Evolutionary conservation across 2,888 invertebrate species (phyloP), one percentile per base, ranked within the genome.

Genomic region (Melanchra persicariae): DNA sequence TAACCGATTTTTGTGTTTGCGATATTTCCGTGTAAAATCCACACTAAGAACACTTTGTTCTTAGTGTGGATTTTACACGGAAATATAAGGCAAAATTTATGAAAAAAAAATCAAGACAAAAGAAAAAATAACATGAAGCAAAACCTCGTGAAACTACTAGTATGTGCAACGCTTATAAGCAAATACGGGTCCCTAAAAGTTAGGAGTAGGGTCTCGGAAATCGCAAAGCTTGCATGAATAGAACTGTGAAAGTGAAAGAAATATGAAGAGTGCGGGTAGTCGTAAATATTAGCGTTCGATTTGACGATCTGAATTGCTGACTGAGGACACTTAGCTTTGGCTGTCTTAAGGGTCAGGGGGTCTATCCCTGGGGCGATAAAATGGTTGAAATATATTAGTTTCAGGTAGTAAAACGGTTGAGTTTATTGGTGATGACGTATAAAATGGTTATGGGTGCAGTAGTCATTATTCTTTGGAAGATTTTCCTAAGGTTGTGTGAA

Each of bases 211-310:
- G 65, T 77, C 63, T 73, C 34, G 63, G 54, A 70, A 51, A 80
- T 64, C 52, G 77, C 85, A 59, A 71, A 80, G 71, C 70, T 85
- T 74, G 83, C 85, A 58, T 74, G 64, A 77, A 84, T 68, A 80
- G 71, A 73, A 84, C 77, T 77, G 71, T 55, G 74, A 77, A 82
- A 80, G 34, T 80, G 66, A 74, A 74, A 75, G 73, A 85, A 80
- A 75, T 85, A 80, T 82, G 83, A 70, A 83, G 63, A 67, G 73
- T 82, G 79, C 72, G 83, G 83, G 77, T 74, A 45, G 67, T 80
- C 83, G 77, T 83, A 84, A 83, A 83, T 83, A 85, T 83, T 85
- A 83, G 78, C 77, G 59, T 70, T 61, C 57, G 54, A 58, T 72
- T 61, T 82, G 63, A 72, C 67, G 78, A 82, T 64, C 58, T 22